These are phyloP conservation scores for Ormyrus rosae DNA, from an alignment of 2,888 invertebrate genomes.

Conservation along the genomic window DNA sequence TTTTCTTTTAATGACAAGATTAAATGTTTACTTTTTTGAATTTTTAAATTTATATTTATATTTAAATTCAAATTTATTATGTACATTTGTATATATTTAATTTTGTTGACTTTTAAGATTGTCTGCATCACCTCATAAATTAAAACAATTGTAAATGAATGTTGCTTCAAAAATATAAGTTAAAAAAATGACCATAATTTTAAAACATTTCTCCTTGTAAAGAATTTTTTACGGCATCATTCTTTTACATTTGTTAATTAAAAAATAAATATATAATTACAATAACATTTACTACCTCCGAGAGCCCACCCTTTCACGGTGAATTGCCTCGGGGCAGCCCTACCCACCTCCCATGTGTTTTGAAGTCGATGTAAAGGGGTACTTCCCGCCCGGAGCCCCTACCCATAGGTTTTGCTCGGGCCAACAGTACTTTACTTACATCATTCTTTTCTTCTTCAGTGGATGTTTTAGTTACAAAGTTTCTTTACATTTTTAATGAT, in stretches of 20 bases:
- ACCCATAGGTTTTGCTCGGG: conserved; percentile 74
- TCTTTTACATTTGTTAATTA: conserved; percentile 51
- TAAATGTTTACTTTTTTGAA: too few relatives aligned
- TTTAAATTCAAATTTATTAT: too few relatives aligned
- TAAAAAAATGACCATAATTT: background rate
- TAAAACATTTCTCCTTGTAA: conserved; percentile 16
- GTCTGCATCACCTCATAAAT: conserved; percentile 49
- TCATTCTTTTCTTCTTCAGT: conserved; percentile 58
- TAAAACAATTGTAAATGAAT: conserved; percentile 44
- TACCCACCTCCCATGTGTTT: conserved; percentile 74
- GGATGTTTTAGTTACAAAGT: conserved; percentile 30
- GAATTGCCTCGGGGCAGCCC: conserved; percentile 71
- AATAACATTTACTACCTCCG: conserved; percentile 70
- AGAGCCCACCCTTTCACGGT: conserved; percentile 70
- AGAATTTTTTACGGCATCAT: conserved; percentile 15
- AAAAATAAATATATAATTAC: conserved; percentile 57
- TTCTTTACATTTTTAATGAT: conserved; percentile 51
- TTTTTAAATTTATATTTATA: too few relatives aligned
- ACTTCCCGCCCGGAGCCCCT: conserved; percentile 74
- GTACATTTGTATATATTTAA: too few relatives aligned
- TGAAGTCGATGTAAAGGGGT: conserved; percentile 73
- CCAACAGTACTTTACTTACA: conserved; percentile 76
- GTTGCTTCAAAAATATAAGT: too few relatives aligned
- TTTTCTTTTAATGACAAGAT: too few relatives aligned
- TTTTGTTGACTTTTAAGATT: too few relatives aligned